phyloP scores from a whole-genome alignment of 2,113 vertebrate genomes.

The Capreolus pygargus region DNA sequence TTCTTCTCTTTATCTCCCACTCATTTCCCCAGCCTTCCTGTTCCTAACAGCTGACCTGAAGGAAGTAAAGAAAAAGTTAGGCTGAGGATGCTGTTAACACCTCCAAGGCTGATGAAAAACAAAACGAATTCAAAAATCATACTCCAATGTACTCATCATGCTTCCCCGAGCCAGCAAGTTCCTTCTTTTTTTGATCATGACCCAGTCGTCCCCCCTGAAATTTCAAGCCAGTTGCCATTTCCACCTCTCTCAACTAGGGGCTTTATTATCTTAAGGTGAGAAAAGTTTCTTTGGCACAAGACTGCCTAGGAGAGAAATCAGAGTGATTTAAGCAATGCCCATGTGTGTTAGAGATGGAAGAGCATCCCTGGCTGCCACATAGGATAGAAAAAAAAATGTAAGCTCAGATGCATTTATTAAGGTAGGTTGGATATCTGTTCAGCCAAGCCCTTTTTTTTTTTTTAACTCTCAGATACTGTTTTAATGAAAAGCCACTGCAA shows the following conservation, averaged over 20 bases:
- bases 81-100: not conserved
- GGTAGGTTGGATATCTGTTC: constrained; percentile 72
- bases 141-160: constrained; percentile 54
- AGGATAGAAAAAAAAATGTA: constrained; percentile 70
- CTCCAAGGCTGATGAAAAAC: not conserved
- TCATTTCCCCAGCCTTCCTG: not conserved
- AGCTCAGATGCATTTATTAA: constrained; percentile 77
- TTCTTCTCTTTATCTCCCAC: not conserved
- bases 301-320: constrained; percentile 76
- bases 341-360: constrained; percentile 71
- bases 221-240: constrained; percentile 72
- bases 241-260: constrained; percentile 65
- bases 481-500: constrained; percentile 83
- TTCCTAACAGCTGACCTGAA: not conserved
- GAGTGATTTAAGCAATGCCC: constrained; percentile 80
- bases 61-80: not conserved
- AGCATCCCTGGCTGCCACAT: constrained; percentile 75
- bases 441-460: constrained; percentile 48
- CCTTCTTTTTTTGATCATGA: constrained; percentile 65
- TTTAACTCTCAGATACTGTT: constrained; percentile 69
- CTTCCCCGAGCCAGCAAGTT: constrained; percentile 51
- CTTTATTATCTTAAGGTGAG: constrained; percentile 80
- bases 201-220: constrained; percentile 68
- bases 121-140: constrained; percentile 55
- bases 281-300: constrained; percentile 78